Percentiles rank a stretch among this genome's conserved stretches.
These are phyloP conservation scores for Glaucidium brasilianum DNA, from an alignment of 2,113 vertebrate genomes.

Conservation along the genomic window DNA sequence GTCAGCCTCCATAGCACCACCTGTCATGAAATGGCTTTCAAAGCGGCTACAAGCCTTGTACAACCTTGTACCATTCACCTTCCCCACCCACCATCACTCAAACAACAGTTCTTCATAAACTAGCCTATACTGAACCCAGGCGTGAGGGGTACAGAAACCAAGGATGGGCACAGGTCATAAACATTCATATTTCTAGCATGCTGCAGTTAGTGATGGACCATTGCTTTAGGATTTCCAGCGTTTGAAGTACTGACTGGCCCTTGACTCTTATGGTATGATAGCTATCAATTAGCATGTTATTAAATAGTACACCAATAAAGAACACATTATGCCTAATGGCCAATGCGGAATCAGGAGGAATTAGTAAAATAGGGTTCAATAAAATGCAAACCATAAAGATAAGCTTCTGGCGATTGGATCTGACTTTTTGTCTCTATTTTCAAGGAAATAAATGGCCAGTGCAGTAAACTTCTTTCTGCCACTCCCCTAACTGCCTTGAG, in stretches of 20 bases:
- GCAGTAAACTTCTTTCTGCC: background rate
- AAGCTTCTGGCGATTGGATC: constrained; percentile 68
- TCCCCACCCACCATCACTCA: constrained; percentile 49
- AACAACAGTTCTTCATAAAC: constrained; percentile 1
- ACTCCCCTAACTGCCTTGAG: background rate
- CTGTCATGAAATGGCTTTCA: constrained; percentile 76
- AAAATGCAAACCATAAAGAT: constrained; percentile 73
- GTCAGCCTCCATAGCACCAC: constrained; percentile 80
- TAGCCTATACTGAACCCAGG: background rate
- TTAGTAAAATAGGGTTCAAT: constrained; percentile 71
- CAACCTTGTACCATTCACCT: constrained; percentile 56
- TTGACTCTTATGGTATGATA: background rate
- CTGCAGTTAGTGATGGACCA: background rate
- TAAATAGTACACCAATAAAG: constrained; percentile 64
- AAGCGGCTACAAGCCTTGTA: constrained; percentile 50
- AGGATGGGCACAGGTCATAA: background rate
- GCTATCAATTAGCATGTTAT: constrained; percentile 59
- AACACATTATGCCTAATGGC: constrained; percentile 69
- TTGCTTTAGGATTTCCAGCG: background rate
- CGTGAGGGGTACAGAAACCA: background rate
- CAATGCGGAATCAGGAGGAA: constrained; percentile 51
- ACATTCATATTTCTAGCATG: background rate
- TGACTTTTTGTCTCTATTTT: constrained; percentile 43
- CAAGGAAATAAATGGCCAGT: constrained; percentile 37
- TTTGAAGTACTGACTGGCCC: background rate